These are phyloP conservation scores for Bujurquina vittata DNA, from an alignment of 2,113 vertebrate species.

Conservation along the genomic window DNA sequence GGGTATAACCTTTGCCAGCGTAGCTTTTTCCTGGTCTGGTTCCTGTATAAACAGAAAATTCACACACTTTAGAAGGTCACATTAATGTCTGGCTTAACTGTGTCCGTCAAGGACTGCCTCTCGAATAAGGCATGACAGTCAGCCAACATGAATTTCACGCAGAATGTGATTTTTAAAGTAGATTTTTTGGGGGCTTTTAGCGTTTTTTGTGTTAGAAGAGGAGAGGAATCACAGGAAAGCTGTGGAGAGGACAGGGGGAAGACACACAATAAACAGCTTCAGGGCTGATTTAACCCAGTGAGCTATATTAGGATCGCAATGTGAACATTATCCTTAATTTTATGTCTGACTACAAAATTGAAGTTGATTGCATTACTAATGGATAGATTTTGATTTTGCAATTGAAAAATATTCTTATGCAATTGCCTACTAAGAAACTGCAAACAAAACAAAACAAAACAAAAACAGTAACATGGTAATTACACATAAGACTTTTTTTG, in stretches of 20 bases:
- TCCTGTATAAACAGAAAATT: slow-evolving; percentile 80
- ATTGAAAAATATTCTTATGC: not conserved
- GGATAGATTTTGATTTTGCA: not conserved
- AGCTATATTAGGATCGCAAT: not conserved
- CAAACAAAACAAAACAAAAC: not conserved
- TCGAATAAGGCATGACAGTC: not conserved
- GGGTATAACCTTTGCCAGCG: slow-evolving; percentile 91
- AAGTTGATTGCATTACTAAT: not conserved
- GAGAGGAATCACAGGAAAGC: not conserved
- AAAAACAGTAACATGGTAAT: not conserved
- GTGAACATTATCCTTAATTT: not conserved
- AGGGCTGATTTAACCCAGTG: not conserved
- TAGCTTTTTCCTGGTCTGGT: slow-evolving; percentile 84
- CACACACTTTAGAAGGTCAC: slow-evolving; percentile 18
- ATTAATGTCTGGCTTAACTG: slow-evolving; percentile 2
- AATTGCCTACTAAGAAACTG: not conserved
- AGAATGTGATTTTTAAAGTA: not conserved
- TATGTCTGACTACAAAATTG: not conserved
- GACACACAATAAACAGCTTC: not conserved
- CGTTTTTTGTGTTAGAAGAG: not conserved
- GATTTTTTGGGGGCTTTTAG: not conserved
- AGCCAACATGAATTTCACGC: not conserved
- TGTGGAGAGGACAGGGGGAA: too few species aligned
- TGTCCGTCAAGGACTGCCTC: not conserved
- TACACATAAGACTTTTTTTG: too few species aligned